Conservation (phyloP, 1,140 invertebrate genomes). For the Cyclina sinensis region DNA sequence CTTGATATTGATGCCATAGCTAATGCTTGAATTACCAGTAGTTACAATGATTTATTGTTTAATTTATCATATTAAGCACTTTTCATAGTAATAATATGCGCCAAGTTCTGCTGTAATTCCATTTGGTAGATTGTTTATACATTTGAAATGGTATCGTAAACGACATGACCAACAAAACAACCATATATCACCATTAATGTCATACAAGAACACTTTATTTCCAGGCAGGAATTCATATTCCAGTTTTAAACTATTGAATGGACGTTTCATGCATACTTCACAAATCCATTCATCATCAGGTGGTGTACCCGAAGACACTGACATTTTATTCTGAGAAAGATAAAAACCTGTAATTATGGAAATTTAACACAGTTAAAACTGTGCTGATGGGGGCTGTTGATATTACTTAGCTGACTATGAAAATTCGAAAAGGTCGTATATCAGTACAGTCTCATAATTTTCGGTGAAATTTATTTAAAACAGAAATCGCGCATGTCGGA, state of each 20-base stretch:
- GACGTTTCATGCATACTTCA: background rate
- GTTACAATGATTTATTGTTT: too few species aligned
- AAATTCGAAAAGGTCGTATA: too few species aligned
- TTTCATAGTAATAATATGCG: background rate
- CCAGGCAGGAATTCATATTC: conserved; percentile 29
- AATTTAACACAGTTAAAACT: too few species aligned
- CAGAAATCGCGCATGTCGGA: too few species aligned
- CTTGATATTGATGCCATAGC: too few species aligned
- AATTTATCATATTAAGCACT: background rate
- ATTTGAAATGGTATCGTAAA: conserved; percentile 25
- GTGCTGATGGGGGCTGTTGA: too few species aligned
- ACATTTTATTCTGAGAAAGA: background rate
- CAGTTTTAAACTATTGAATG: conserved; percentile 26
- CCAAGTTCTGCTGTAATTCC: background rate
- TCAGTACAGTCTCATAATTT: too few species aligned
- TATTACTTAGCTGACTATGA: too few species aligned
- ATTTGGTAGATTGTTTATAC: conserved; percentile 31
- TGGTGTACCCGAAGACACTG: background rate
- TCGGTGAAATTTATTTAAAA: too few species aligned
- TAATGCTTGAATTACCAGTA: too few species aligned
- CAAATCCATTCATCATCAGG: conserved; percentile 42
- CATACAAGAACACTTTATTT: conserved; percentile 18
- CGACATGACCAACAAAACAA: conserved; percentile 17
- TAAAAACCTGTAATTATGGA: too few species aligned
- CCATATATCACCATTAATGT: conserved; percentile 13